Conservation (phyloP, 2,113 vertebrate species). For the Calyptommatus sinebrachiatus region DNA sequence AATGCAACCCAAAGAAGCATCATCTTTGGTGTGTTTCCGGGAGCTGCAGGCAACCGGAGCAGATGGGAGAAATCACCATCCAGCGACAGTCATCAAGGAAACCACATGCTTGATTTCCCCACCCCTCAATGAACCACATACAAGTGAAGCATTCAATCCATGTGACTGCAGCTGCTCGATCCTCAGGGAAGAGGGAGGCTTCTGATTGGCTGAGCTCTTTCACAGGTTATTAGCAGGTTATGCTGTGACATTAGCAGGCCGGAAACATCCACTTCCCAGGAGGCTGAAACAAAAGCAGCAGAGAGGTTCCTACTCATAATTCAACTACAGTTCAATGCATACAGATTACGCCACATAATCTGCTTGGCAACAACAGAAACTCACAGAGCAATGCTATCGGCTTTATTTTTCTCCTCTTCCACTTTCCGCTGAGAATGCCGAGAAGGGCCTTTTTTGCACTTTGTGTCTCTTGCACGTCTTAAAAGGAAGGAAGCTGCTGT, state of each 20-base stretch:
- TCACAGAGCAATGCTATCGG: constrained; percentile 18
- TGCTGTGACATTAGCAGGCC: constrained; percentile 56
- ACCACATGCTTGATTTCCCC: constrained; percentile 54
- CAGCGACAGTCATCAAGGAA: constrained; percentile 68
- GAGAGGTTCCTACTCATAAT: constrained; percentile 51
- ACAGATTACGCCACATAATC: constrained; percentile 75
- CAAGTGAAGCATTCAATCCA: constrained; percentile 38
- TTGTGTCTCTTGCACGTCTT: constrained; percentile 21
- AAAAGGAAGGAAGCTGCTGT: constrained; percentile 12
- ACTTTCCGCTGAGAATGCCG: constrained; percentile 55
- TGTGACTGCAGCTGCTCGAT: constrained; percentile 45
- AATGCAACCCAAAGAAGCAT: constrained; percentile 63
- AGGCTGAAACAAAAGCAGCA: constrained; percentile 49
- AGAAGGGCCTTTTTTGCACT: constrained; percentile 35
- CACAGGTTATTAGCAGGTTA: constrained; percentile 60
- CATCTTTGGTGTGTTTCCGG: constrained; percentile 63
- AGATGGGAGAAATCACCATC: constrained; percentile 73
- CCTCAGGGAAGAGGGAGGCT: constrained; percentile 36
- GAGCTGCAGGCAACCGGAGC: constrained; percentile 61
- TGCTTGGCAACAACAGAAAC: constrained; percentile 71
- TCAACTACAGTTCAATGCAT: constrained; percentile 65
- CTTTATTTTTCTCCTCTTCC: constrained; percentile 43
- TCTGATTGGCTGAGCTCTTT: constrained; percentile 34
- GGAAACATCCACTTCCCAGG: constrained; percentile 66
- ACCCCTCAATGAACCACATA: constrained; percentile 51